Percentiles rank a stretch among this genome's conserved stretches.
Conservation (phyloP, 2,113 vertebrate species). For the Oncorhynchus masou region DNA sequence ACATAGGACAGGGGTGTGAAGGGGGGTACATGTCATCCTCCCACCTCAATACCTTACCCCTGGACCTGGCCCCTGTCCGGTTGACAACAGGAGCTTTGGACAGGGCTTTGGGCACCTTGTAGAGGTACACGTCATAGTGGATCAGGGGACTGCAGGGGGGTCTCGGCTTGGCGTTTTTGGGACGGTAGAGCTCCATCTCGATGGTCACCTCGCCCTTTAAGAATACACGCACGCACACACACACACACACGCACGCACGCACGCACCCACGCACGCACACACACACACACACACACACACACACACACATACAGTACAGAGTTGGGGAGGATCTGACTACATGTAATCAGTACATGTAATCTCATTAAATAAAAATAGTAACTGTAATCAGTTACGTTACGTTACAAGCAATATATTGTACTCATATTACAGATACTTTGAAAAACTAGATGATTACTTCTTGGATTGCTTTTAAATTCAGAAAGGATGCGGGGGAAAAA, state of each 20-base stretch:
- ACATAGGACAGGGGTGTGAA: slow-evolving; percentile 32
- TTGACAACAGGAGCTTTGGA: background rate
- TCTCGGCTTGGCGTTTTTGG: slow-evolving; percentile 25
- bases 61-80: slow-evolving; percentile 5
- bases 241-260: background rate
- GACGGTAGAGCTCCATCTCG: slow-evolving; percentile 60
- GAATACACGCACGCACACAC: background rate
- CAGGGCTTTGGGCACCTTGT: slow-evolving; percentile 34
- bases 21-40: slow-evolving; percentile 46
- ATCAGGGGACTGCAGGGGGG: slow-evolving; percentile 28
- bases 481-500: too few relatives aligned
- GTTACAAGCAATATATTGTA: too few relatives aligned
- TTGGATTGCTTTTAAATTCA: too few relatives aligned
- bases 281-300: too few relatives aligned
- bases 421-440: too few relatives aligned
- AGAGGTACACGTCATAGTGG: slow-evolving; percentile 60
- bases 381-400: too few relatives aligned
- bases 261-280: background rate
- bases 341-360: too few relatives aligned
- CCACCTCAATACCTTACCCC: slow-evolving; percentile 41
- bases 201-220: slow-evolving; percentile 49
- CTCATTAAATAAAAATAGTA: too few relatives aligned
- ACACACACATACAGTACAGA: too few relatives aligned
- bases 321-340: too few relatives aligned
- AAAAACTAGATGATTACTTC: too few relatives aligned